These are phyloP conservation scores for Urosaurus nigricauda DNA, from an alignment of 2,797 vertebrate species.

Conservation along the genomic window DNA sequence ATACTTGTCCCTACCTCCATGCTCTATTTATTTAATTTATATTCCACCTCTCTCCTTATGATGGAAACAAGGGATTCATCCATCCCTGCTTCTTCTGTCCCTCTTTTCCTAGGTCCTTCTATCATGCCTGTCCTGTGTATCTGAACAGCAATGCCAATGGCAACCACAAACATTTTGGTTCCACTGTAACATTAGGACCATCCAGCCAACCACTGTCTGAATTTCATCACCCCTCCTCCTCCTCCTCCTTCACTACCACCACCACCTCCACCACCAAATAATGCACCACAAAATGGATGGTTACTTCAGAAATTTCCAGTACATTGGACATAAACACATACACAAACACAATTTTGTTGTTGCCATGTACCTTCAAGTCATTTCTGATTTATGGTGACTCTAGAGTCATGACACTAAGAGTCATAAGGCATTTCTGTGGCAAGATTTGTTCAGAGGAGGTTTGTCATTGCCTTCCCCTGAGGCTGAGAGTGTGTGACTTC, in stretches of 20 bases:
- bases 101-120: background rate
- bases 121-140: background rate
- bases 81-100: background rate
- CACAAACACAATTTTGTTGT: no score
- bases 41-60: background rate
- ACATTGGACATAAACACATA: background rate
- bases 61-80: no score
- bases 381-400: no score
- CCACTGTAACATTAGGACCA: background rate
- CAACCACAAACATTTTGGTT: background rate
- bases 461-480: no score
- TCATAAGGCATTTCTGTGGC: no score
- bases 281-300: background rate
- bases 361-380: no score
- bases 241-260: no score
- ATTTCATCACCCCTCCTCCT: background rate
- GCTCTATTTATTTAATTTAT: background rate
- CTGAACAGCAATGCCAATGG: background rate
- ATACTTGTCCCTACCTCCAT: background rate
- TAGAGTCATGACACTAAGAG: no score
- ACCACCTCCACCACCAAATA: background rate
- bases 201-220: background rate
- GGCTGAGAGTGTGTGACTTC: no score
- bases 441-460: no score
- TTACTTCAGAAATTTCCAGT: conserved; percentile 11